These are phyloP conservation scores for Diglossa cyanea DNA, from an alignment of 2,797 vertebrate genomes.

Conservation along the genomic window DNA sequence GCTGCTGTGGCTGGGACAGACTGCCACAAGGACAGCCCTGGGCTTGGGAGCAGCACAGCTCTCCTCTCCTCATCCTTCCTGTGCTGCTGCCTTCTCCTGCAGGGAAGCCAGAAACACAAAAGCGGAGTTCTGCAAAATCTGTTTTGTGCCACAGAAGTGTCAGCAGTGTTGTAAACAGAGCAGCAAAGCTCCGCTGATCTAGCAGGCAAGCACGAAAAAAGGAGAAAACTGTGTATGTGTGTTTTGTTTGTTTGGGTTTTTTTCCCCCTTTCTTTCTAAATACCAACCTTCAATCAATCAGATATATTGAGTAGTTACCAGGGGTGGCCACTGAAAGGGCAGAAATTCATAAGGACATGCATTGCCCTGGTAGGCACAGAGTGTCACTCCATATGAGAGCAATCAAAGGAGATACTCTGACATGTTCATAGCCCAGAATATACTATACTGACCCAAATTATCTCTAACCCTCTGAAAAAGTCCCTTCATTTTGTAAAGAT, in stretches of 20 bases:
- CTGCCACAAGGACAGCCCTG: neutral
- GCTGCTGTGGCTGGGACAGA: neutral
- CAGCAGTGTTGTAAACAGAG: neutral
- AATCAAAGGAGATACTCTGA: neutral
- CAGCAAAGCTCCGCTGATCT: neutral
- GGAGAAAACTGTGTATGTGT: neutral
- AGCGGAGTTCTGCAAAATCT: neutral
- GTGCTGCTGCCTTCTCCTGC: neutral
- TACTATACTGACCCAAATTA: neutral
- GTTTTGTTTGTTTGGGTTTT: too few relatives aligned
- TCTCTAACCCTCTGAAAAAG: neutral
- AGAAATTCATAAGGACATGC: neutral
- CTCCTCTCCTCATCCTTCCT: accelerated
- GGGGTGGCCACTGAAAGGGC: neutral
- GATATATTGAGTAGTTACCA: neutral
- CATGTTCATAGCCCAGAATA: neutral
- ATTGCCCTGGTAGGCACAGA: neutral
- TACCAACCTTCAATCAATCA: neutral
- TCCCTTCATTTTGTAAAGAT: neutral
- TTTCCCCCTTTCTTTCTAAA: neutral
- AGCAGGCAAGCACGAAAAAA: neutral
- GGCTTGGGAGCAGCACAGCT: neutral
- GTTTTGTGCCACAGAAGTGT: neutral
- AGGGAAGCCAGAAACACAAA: neutral
- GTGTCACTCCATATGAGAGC: neutral